phyloP scores from a whole-genome alignment of 2,888 invertebrate genomes.

The Pharmacophagus antenor region DNA sequence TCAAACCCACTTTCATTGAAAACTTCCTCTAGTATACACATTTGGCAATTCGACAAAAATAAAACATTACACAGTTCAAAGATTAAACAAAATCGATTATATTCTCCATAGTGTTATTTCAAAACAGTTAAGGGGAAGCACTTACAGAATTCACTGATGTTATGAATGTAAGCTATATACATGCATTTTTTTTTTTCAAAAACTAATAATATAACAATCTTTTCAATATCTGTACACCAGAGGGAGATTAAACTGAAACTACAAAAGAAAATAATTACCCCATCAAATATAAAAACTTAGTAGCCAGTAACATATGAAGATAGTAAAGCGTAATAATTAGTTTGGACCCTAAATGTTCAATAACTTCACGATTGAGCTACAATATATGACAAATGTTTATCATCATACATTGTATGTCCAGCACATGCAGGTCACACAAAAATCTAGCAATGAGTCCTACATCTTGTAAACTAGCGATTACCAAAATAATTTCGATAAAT shows the following conservation, averaged over 20 bases:
- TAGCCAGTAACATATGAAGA: neutral
- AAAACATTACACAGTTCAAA: slow-evolving; percentile 44
- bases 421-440: neutral
- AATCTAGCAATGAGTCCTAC: neutral
- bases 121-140: slow-evolving; percentile 2
- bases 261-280: neutral
- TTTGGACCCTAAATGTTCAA: slow-evolving; percentile 6
- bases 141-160: slow-evolving; percentile 24
- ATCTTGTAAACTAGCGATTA: neutral
- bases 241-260: neutral
- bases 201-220: neutral
- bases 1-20: slow-evolving; percentile 16
- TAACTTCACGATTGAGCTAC: neutral
- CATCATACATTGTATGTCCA: neutral
- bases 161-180: slow-evolving; percentile 8
- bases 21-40: slow-evolving; percentile 45
- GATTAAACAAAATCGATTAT: neutral
- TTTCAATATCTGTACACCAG: neutral
- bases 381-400: neutral
- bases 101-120: neutral
- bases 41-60: slow-evolving; percentile 73
- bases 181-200: slow-evolving; percentile 1
- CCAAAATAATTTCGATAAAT: neutral
- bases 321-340: neutral
- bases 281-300: neutral